Conservation (phyloP, 2,797 vertebrate genomes). For the Typhlichthys subterraneus region DNA sequence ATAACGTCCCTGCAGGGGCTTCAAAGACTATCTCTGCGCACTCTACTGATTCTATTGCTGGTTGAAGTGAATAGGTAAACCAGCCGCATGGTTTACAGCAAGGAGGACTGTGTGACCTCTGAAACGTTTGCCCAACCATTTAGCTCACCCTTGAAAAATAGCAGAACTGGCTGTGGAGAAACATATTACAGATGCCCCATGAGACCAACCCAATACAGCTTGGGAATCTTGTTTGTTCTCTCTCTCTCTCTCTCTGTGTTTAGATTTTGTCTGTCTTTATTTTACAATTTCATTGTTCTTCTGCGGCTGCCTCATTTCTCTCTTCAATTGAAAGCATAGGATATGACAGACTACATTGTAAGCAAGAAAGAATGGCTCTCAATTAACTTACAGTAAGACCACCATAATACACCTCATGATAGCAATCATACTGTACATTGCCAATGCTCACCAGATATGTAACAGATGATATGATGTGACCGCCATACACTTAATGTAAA, state of each 20-base stretch:
- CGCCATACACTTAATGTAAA: slow-evolving; percentile 21
- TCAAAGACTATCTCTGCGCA: background rate
- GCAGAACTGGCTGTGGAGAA: slow-evolving; percentile 34
- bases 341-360: slow-evolving; percentile 29
- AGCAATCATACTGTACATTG: slow-evolving; percentile 17
- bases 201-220: slow-evolving; percentile 25
- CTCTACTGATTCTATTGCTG: slow-evolving; percentile 19
- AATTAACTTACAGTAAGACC: slow-evolving; percentile 1
- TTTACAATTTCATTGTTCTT: background rate
- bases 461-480: slow-evolving; percentile 18
- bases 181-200: slow-evolving; percentile 37
- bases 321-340: slow-evolving; percentile 23
- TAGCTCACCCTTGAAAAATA: slow-evolving; percentile 45
- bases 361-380: slow-evolving; percentile 23
- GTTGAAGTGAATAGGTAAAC: slow-evolving; percentile 10
- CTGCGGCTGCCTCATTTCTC: slow-evolving; percentile 49
- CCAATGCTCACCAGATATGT: slow-evolving; percentile 4
- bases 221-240: slow-evolving; percentile 24
- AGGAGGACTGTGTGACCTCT: slow-evolving; percentile 53
- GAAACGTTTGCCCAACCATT: slow-evolving; percentile 60
- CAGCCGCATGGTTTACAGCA: background rate
- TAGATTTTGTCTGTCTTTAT: background rate
- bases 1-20: background rate
- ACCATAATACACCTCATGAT: background rate
- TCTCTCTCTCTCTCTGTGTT: slow-evolving; percentile 8